Conservation (phyloP, 2,113 vertebrate genomes). For the Crotalus tigris region DNA sequence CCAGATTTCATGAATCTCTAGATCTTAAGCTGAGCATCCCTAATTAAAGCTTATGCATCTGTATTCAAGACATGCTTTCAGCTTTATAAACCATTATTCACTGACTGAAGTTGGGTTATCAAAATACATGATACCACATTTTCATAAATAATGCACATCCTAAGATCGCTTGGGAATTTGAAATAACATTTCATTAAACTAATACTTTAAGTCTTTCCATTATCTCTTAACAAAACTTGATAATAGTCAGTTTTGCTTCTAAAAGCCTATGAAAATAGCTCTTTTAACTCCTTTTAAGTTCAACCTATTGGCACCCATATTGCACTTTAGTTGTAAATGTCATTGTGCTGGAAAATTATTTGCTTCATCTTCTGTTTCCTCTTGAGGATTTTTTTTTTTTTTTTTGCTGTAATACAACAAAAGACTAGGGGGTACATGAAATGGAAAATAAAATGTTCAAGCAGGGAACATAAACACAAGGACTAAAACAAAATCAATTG, state of each 20-base stretch:
- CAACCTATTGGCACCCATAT: not conserved
- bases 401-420: not conserved
- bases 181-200: not conserved
- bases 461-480: not conserved
- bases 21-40: not conserved
- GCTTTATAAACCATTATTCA: not conserved
- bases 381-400: not conserved
- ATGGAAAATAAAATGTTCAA: not conserved
- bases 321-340: not conserved
- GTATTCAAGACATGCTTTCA: not conserved
- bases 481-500: conserved; percentile 24
- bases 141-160: not conserved
- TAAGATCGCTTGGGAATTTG: not conserved
- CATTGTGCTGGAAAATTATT: not conserved
- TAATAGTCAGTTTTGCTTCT: not conserved
- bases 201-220: not conserved
- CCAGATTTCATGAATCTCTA: not conserved
- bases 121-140: not conserved
- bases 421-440: not conserved
- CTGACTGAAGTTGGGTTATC: not conserved
- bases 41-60: not conserved
- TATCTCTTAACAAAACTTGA: not conserved
- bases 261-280: conserved; percentile 15
- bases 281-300: not conserved
- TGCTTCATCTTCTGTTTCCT: not conserved